phyloP scores from a whole-genome alignment of 2,888 invertebrate genomes.

The Andrena chrysosceles region DNA sequence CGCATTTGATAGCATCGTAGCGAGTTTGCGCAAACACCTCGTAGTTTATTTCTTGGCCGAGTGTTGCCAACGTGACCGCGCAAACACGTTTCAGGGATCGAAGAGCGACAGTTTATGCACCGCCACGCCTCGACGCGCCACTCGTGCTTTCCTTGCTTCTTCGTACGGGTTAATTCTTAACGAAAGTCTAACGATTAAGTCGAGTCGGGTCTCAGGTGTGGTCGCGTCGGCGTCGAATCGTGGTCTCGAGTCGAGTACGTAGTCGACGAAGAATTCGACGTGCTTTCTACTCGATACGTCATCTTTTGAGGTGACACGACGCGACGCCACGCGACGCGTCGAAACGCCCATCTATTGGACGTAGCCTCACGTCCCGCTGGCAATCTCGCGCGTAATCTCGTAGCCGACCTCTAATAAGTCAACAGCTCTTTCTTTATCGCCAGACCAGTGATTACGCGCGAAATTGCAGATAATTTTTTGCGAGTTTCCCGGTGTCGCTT shows the following conservation, averaged over 20 bases:
- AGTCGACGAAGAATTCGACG: background rate
- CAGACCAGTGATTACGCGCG: too few relatives aligned
- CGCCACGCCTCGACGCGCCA: conserved; percentile 43
- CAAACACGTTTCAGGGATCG: conserved; percentile 47
- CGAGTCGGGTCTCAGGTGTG: background rate
- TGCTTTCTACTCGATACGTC: background rate
- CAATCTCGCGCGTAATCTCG: background rate
- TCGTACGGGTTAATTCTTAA: conserved; percentile 6
- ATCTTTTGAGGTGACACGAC: background rate
- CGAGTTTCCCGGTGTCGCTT: too few relatives aligned
- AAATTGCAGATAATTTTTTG: too few relatives aligned
- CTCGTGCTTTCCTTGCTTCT: conserved; percentile 11
- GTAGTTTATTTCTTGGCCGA: conserved; percentile 16
- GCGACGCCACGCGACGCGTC: background rate
- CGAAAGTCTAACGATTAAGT: background rate
- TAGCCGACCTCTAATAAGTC: too few relatives aligned
- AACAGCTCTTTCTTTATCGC: too few relatives aligned
- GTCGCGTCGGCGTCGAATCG: background rate
- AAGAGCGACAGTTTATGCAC: conserved; percentile 46
- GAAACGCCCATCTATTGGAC: background rate
- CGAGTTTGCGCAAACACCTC: conserved; percentile 45
- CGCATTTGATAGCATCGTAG: conserved; percentile 14
- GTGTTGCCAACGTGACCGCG: conserved; percentile 52
- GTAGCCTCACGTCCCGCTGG: background rate
- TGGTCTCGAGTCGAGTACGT: background rate